Base-by-base conservation (phyloP, 2,113 vertebrate genomes). In the Saimiri boliviensis region DNA sequence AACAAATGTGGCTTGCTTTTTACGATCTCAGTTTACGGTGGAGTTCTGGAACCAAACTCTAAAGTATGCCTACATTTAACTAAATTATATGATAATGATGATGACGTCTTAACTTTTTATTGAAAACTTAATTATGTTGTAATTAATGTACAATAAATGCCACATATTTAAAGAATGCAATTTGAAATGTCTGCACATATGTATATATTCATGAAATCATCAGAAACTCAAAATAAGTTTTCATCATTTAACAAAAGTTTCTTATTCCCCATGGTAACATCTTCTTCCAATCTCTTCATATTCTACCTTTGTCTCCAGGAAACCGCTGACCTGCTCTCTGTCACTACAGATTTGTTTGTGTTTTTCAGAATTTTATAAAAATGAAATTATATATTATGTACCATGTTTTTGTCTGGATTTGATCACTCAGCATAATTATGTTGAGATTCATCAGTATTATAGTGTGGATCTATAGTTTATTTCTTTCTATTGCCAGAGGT, bases 291-390 rank as follows among this genome's bases (percentile, higher is more conserved):
- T 1, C 35, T 60, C 14, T 66, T 21, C 13, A 63, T 60, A 17
- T n/a, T 3, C 6, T 3, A 54, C 0, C 3, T 5, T 5, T 88
- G 2, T 56, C 42, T 85, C 27, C 32, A 81, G 37, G 3, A 96
- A 79, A 66, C 5, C 52, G 80, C 25, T 84, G 40, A n/a, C 14
- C 1, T 93, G 37, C 16, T 56, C 7, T n/a, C 19, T 68, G 23
- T 32, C 14, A 80, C 2, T 80, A 73, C 9, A 73, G n/a, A 79
- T 76, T 52, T 45, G 8, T 91, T 45, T 80, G 4, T 12, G 58
- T 54, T 83, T 91, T 37, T 11, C 83, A 77, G 21, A 70, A 49
- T 66, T 88, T 63, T 89, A 56, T 91, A 94, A 35, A 93, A 96
- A 27, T 73, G 20, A 7, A 32, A 76, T 82, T 60, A 76, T 76